Conservation (phyloP, 2,113 vertebrate genomes). For the Ammodramus savannarum region DNA sequence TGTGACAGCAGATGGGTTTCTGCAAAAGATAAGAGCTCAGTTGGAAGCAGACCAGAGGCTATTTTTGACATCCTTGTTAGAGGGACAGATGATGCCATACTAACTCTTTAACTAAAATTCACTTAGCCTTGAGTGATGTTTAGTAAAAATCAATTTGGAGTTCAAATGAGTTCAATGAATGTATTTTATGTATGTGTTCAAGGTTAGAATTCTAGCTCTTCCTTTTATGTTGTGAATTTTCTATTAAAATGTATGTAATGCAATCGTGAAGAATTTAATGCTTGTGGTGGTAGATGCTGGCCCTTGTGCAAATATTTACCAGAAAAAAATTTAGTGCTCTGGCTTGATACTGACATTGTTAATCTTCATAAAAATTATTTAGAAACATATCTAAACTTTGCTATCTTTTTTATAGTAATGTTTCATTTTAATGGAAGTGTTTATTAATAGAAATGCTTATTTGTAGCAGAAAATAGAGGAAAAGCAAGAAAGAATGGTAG, state of each 20-base stretch:
- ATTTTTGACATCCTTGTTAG: slow-evolving; percentile 55
- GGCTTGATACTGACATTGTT: background rate
- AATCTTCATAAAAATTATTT: background rate
- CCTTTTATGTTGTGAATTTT: background rate
- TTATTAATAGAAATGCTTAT: background rate
- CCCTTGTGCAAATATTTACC: background rate
- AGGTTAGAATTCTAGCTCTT: slow-evolving; percentile 26
- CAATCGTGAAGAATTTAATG: background rate
- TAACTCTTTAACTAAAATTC: slow-evolving; percentile 57
- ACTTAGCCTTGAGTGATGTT: slow-evolving; percentile 47
- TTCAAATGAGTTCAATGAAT: slow-evolving; percentile 58
- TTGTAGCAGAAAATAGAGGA: background rate
- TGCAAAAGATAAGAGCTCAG: slow-evolving; percentile 42
- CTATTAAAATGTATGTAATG: background rate
- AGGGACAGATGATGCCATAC: slow-evolving; percentile 58
- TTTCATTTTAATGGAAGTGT: background rate
- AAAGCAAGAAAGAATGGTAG: background rate
- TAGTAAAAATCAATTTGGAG: slow-evolving; percentile 62
- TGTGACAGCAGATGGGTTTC: slow-evolving; percentile 61
- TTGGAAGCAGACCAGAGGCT: slow-evolving; percentile 55
- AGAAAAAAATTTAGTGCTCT: background rate
- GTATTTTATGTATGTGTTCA: background rate
- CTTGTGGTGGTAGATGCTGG: background rate
- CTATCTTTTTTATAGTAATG: background rate
- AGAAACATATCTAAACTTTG: background rate